Evolutionary conservation across 2,888 invertebrate genomes (phyloP).

Genomic region (Drosophila meridiana): DNA sequence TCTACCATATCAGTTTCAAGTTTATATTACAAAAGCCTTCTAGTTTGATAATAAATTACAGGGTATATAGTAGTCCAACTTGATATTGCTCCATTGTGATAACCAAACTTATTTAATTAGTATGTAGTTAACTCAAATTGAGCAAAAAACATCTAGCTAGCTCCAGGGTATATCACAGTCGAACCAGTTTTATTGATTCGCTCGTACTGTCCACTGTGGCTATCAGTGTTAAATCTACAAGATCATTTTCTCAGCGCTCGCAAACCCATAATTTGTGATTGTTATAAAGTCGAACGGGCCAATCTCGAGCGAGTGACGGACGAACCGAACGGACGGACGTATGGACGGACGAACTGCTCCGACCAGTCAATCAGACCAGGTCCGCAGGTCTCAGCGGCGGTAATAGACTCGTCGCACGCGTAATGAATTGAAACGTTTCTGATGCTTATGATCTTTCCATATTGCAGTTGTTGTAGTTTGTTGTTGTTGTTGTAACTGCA

Average conservation of each 20-base stretch:
- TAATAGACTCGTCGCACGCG: conserved; percentile 80
- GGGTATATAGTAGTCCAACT: background rate
- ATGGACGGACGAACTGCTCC: conserved; percentile 11
- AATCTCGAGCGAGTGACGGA: conserved; percentile 40
- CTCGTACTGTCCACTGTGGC: conserved; percentile 22
- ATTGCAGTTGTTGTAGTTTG: conserved; percentile 9
- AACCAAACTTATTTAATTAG: background rate
- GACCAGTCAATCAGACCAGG: conserved; percentile 50
- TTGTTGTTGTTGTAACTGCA: conserved; percentile 19
- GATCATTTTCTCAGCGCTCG: conserved; percentile 73
- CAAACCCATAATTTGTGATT: conserved; percentile 79
- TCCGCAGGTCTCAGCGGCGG: conserved; percentile 25
- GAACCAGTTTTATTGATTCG: background rate
- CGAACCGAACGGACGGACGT: background rate
- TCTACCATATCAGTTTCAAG: too few relatives aligned
- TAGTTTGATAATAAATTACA: background rate
- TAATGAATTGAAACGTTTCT: conserved; percentile 80
- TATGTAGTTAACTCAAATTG: background rate
- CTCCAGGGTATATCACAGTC: conserved; percentile 13
- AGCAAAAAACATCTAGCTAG: background rate
- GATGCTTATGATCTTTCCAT: conserved; percentile 38
- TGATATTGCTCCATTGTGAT: background rate
- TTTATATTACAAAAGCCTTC: too few relatives aligned
- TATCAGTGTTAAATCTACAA: conserved; percentile 82
- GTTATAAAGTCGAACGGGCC: conserved; percentile 74